phyloP scores from a whole-genome alignment of 2,113 vertebrate species.

The Bubo blakistoni region DNA sequence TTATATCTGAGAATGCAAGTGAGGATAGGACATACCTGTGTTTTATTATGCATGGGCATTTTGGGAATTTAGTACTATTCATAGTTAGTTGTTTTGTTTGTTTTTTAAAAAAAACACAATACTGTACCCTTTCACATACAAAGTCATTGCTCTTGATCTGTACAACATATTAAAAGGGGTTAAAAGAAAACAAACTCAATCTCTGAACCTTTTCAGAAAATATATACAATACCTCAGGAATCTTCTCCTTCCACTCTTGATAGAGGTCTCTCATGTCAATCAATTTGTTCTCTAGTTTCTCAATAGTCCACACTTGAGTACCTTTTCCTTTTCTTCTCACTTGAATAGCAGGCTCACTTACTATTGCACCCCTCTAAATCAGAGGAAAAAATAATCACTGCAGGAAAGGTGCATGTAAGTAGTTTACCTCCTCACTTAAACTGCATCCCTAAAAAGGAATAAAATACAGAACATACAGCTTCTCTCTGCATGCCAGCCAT shows the following conservation, averaged over 20 bases:
- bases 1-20: not conserved
- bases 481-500: not conserved
- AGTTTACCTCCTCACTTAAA: not conserved
- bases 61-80: not conserved
- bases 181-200: not conserved
- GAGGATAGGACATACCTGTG: not conserved
- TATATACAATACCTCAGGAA: slow-evolving; percentile 68
- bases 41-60: not conserved
- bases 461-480: not conserved
- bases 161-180: not conserved
- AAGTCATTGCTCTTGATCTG: not conserved
- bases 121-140: not conserved
- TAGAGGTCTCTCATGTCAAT: slow-evolving; percentile 98
- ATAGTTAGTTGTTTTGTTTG: not conserved
- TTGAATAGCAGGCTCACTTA: slow-evolving; percentile 97
- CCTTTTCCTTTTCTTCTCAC: slow-evolving; percentile 89
- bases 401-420: not conserved
- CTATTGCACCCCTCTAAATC: slow-evolving; percentile 88
- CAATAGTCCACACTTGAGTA: slow-evolving; percentile 96
- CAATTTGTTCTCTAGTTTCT: slow-evolving; percentile 95
- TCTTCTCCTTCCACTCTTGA: slow-evolving; percentile 92
- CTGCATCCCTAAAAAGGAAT: not conserved
- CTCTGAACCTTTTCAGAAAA: not conserved
- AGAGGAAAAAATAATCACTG: not conserved
- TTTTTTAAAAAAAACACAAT: not conserved